A percentile compares a stretch with the other conserved stretches of the same genome.
These are phyloP conservation scores for Fragum sueziense DNA, from an alignment of 2,888 invertebrate genomes.

Conservation along the genomic window DNA sequence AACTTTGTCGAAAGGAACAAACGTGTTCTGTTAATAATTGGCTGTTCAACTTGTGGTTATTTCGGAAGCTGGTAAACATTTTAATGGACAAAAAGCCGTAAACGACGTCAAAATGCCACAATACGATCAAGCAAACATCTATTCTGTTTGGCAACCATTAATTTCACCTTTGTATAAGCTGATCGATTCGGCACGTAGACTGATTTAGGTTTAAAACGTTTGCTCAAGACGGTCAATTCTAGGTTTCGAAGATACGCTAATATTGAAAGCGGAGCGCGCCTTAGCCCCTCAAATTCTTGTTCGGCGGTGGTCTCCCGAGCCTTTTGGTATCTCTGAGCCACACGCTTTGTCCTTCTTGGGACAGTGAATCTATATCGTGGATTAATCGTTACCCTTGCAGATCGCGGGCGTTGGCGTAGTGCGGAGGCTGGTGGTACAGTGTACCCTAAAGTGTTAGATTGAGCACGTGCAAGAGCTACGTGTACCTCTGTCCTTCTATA, in stretches of 20 bases:
- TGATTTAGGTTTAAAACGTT: constrained; percentile 36
- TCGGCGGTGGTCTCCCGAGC: constrained; percentile 38
- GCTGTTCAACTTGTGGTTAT: constrained; percentile 13
- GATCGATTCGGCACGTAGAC: constrained; percentile 48
- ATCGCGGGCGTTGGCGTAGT: constrained; percentile 43
- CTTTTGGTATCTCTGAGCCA: constrained; percentile 21
- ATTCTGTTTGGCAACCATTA: constrained; percentile 28
- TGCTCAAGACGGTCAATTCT: constrained; percentile 40
- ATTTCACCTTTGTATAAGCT: constrained; percentile 61
- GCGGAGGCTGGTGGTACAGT: constrained; percentile 61
- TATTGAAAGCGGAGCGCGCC: constrained; percentile 62
- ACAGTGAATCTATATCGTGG: constrained; percentile 52
- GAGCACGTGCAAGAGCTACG: constrained; percentile 61
- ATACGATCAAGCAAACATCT: constrained; percentile 18
- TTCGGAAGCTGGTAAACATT: constrained; percentile 16
- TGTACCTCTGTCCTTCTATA: constrained; percentile 53
- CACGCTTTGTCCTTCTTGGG: constrained; percentile 34
- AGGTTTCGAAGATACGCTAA: constrained; percentile 62
- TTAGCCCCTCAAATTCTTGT: constrained; percentile 47
- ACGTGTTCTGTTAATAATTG: constrained; percentile 16
- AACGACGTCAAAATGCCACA: constrained; percentile 5
- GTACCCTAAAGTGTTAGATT: constrained; percentile 46
- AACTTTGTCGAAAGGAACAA: not conserved
- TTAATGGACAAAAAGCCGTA: constrained; percentile 6
- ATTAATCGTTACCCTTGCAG: constrained; percentile 48